Evolutionary conservation across 2,888 invertebrate genomes (phyloP).

Genomic region (Cheilosia pagana): DNA sequence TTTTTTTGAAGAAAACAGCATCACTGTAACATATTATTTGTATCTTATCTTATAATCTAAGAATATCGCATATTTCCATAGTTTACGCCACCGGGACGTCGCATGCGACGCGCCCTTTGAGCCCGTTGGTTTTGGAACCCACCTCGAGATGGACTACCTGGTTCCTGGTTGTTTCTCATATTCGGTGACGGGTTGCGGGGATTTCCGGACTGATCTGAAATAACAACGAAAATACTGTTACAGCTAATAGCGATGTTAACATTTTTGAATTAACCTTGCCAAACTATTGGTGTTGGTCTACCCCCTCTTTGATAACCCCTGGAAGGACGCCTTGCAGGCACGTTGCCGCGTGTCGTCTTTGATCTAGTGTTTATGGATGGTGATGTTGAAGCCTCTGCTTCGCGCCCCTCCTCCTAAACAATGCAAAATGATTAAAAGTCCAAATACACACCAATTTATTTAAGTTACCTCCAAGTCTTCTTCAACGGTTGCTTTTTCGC

Average conservation of each 20-base stretch:
- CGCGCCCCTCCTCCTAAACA: slow-evolving; percentile 89
- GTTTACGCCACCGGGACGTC: slow-evolving; percentile 80
- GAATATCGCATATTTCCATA: slow-evolving; percentile 80
- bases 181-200: slow-evolving; percentile 77
- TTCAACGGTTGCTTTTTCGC: slow-evolving; percentile 85
- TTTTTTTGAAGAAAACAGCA: slow-evolving; percentile 54
- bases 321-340: slow-evolving; percentile 80
- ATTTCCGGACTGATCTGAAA: slow-evolving; percentile 76
- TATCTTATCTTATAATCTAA: slow-evolving; percentile 64
- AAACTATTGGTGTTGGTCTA: slow-evolving; percentile 87
- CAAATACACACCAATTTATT: background rate
- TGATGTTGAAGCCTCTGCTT: slow-evolving; percentile 90
- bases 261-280: slow-evolving; percentile 81
- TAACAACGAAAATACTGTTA: slow-evolving; percentile 8
- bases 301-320: slow-evolving; percentile 81
- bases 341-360: slow-evolving; percentile 80
- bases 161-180: slow-evolving; percentile 76
- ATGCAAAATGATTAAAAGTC: background rate
- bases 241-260: background rate
- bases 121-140: slow-evolving; percentile 79
- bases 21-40: slow-evolving; percentile 39
- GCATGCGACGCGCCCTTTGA: slow-evolving; percentile 81
- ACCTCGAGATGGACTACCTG: slow-evolving; percentile 78
- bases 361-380: slow-evolving; percentile 86
- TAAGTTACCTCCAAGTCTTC: slow-evolving; percentile 79